Evolutionary conservation across 2,888 invertebrate species (phyloP).

Genomic region (Marasmarcha lunaedactyla): DNA sequence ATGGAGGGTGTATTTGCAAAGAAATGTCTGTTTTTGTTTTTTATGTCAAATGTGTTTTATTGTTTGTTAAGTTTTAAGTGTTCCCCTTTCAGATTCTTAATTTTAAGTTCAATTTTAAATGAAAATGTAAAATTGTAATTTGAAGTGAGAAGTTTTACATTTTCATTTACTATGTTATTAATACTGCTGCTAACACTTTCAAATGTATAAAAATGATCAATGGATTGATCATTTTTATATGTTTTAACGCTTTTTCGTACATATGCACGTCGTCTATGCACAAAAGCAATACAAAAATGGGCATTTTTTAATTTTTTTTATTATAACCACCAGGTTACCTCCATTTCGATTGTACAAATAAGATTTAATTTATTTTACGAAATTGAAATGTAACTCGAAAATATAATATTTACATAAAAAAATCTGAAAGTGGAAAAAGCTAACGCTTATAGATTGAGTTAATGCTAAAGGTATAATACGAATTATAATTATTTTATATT

Average conservation of each 20-base stretch:
- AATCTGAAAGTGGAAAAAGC: no score
- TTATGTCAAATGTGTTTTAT: constrained; percentile 6
- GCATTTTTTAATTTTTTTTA: constrained; percentile 44
- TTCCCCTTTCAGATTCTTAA: constrained; percentile 11
- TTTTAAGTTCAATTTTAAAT: neutral
- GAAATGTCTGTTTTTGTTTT: constrained; percentile 51
- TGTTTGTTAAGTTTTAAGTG: constrained; percentile 8
- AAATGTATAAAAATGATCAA: neutral
- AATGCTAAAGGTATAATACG: no score
- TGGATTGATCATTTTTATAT: constrained; percentile 15
- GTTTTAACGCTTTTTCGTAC: constrained; percentile 25
- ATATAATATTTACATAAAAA: no score
- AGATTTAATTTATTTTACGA: neutral
- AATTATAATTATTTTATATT: no score
- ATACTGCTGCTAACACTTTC: neutral
- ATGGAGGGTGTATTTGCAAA: constrained; percentile 44
- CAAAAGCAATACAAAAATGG: constrained; percentile 43
- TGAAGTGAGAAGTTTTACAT: no score
- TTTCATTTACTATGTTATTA: no score
- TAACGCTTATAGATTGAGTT: no score
- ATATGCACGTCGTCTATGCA: constrained; percentile 28
- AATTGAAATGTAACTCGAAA: no score
- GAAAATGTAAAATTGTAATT: no score
- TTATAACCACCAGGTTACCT: constrained; percentile 36
- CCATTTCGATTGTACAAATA: constrained; percentile 51